A percentile compares a stretch with the other conserved stretches of the same genome.
Evolutionary conservation across 2,797 vertebrate genomes (phyloP).

Genomic region (Pseudochirops cupreus): DNA sequence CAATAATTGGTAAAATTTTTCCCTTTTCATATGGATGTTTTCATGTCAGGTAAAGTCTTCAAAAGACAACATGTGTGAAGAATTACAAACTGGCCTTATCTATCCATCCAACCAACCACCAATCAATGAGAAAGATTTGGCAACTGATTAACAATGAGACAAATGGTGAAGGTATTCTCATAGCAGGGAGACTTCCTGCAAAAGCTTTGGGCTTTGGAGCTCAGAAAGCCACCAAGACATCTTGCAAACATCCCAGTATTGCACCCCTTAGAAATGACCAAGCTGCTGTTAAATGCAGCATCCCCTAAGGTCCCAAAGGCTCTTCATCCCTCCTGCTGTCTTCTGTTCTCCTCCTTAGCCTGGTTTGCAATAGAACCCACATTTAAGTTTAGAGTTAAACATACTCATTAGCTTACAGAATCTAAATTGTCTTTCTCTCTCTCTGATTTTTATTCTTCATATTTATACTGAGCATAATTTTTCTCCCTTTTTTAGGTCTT

Average conservation of each 20-base stretch:
- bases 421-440: constrained; percentile 22
- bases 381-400: not conserved
- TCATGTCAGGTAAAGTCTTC: not conserved
- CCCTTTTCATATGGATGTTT: constrained; percentile 37
- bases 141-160: not conserved
- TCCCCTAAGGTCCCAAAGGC: not conserved
- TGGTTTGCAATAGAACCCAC: not conserved
- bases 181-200: not conserved
- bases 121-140: not conserved
- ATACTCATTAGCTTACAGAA: constrained; percentile 36
- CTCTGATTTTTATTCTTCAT: constrained; percentile 1
- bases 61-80: not conserved
- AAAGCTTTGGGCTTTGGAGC: not conserved
- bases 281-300: not conserved
- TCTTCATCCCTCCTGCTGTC: constrained; percentile 2
- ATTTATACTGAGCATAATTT: constrained; percentile 39
- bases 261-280: not conserved
- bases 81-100: not conserved
- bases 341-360: not conserved
- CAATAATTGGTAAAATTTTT: not conserved
- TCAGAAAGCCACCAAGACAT: not conserved
- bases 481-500: constrained; percentile 62
- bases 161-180: not conserved
- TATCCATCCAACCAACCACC: not conserved
- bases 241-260: not conserved